Evolutionary conservation across 2,888 invertebrate species (phyloP), one percentile per base, ranked within the genome.

Genomic region (Euspilapteryx auroguttella): DNA sequence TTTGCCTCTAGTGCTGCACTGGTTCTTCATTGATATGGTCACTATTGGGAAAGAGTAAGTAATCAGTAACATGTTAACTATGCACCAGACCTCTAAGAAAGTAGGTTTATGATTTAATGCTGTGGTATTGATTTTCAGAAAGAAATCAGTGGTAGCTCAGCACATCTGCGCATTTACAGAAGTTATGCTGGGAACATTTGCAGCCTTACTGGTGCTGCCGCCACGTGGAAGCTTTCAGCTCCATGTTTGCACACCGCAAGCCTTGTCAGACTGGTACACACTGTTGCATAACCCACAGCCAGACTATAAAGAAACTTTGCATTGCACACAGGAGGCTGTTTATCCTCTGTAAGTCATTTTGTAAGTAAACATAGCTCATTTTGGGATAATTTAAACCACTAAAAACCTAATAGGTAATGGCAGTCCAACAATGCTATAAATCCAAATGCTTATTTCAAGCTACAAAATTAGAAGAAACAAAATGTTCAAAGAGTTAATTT

Each of bases 281-380:
- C 64, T 97, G 39, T 80, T 98, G 34, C 81, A 94, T 49, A 99
- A 99, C 69, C 98, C 98, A 4, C 86, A 84, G 39, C 94, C 95
- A 0, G 89, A 94, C 59, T 97, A 94, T 64, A 88, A 89, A 32
- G 82, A 85, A 35, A 87, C 87, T 11, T 59, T 97, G 29, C 87
- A 94, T 62, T 99, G 98, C 59, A 95, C 97, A 0, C 95, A 98
- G 51, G 98, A 99, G 69, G 94, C 96, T 31, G 96, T 97, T 0
- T 98, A 94, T 77, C 98, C 98, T 24, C 68, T 98, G 93, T 97
- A 80, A 82, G 87, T 80, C 29, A 22, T n/a, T n/a, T n/a, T n/a
- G n/a, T n/a, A n/a, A n/a, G n/a, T n/a, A n/a, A n/a, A n/a, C n/a
- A n/a, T n/a, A n/a, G n/a, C n/a, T n/a, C n/a, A n/a, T n/a, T n/a